Percentiles rank a stretch among this genome's conserved stretches.
phyloP scores from a whole-genome alignment of 2,888 invertebrate species.

The Sphecodes monilicornis region DNA sequence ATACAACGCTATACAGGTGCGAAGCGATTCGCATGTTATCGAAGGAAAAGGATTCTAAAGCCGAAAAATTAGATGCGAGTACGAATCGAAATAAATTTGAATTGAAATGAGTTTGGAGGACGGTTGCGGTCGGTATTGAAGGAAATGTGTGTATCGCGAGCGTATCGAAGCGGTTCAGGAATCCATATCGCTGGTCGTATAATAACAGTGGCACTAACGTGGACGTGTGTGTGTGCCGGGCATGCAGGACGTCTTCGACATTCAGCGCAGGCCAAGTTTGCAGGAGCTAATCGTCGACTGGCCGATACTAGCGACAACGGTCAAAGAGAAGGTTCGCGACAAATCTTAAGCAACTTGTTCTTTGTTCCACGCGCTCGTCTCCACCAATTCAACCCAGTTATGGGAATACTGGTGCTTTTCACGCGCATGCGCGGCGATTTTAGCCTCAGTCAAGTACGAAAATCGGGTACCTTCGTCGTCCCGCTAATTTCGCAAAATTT shows the following conservation, averaged over 20 bases:
- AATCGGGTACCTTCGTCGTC: too few species aligned
- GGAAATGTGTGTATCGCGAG: not conserved
- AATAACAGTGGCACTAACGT: slow-evolving; percentile 70
- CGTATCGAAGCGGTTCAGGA: slow-evolving; percentile 38
- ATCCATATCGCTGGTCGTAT: slow-evolving; percentile 57
- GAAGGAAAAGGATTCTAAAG: not conserved
- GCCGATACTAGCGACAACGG: slow-evolving; percentile 89
- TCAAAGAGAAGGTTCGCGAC: slow-evolving; percentile 89
- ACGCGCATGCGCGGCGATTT: too few species aligned
- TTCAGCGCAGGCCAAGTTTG: slow-evolving; percentile 89
- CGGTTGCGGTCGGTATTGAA: not conserved
- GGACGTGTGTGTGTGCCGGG: slow-evolving; percentile 72
- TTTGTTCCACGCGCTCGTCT: slow-evolving; percentile 59
- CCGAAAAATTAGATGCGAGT: not conserved
- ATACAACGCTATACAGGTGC: too few species aligned
- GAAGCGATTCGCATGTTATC: not conserved
- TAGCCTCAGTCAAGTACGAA: too few species aligned
- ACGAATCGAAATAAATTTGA: not conserved
- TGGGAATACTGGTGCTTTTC: too few species aligned
- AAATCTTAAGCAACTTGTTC: slow-evolving; percentile 64
- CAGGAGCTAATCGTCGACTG: slow-evolving; percentile 92
- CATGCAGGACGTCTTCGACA: slow-evolving; percentile 88
- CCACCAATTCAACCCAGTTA: slow-evolving; percentile 54
- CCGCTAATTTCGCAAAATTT: too few species aligned
- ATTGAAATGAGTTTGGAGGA: not conserved